Evolutionary conservation across 2,797 vertebrate genomes (phyloP), one percentile per base, ranked within the genome.

Genomic region (Falco biarmicus): DNA sequence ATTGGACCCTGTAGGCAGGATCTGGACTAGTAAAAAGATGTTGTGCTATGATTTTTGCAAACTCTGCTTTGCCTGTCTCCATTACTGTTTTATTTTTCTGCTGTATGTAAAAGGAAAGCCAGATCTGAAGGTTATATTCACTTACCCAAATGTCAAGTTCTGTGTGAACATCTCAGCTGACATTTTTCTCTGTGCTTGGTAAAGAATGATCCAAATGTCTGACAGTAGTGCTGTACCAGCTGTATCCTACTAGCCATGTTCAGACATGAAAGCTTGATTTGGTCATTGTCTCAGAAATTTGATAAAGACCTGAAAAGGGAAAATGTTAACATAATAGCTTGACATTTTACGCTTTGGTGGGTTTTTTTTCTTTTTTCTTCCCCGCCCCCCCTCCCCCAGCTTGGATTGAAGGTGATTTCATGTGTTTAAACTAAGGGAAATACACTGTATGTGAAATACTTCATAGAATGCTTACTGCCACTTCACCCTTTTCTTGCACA

Each of bases 111-210:
- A 96, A 89, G 32, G 81, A 89, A 84, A 96, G 51, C 43, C 73
- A 75, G 85, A 93, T 92, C 79, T 96, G 95, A 95, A 95, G 95
- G 93, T 96, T 97, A 92, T 66, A 84, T 85, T 96, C 87, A 7
- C 92, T 92, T 92, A 92, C 66, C 66, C 81, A 97, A 97, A 97
- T 97, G 97, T 97, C 95, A 97, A 94, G 54, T 90, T 94, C 88
- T 83, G 70, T 96, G 82, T 92, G 94, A 97, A 95, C 95, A 94
- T 89, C 86, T 82, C 65, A 48, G 92, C 53, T 97, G 96, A 96
- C 96, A 96, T 97, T 97, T 97, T 96, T 96, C 89, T 90, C 87
- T 89, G 6, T 90, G 87, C 89, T 90, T 93, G 80, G 60, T 79
- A 80, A 86, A 68, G 89, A 96, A 69, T 64, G 87, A 94, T 96